Percentiles rank a stretch among this genome's conserved stretches.
Evolutionary conservation across 2,888 invertebrate genomes (phyloP).

Genomic region (Synanthedon formicaeformis): DNA sequence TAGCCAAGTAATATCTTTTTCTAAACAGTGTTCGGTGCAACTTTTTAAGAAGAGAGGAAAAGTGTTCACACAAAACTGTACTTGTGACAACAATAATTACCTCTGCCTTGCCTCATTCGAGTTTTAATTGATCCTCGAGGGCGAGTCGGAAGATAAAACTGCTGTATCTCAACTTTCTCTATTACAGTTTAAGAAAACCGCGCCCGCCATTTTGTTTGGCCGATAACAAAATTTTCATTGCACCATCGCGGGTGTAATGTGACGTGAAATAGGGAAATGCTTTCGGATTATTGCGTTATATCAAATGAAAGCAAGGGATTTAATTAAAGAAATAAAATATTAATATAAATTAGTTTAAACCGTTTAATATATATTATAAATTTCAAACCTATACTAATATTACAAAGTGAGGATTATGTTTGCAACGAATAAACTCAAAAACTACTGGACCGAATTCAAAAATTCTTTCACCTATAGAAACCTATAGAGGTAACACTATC

Average conservation of each 20-base stretch:
- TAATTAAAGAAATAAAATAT: too few relatives aligned
- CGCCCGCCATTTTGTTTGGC: conserved; percentile 42
- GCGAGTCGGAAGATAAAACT: conserved; percentile 62
- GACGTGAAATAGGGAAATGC: conserved; percentile 17
- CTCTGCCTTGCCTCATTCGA: conserved; percentile 44
- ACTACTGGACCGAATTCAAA: too few relatives aligned
- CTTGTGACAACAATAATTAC: conserved; percentile 64
- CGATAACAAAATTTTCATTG: conserved; percentile 60
- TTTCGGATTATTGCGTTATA: conserved; percentile 16
- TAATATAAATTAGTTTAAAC: too few relatives aligned
- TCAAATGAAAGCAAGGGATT: too few relatives aligned
- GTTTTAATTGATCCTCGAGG: conserved; percentile 72
- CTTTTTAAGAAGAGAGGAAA: background rate
- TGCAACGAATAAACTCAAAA: too few relatives aligned
- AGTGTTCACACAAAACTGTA: conserved; percentile 15
- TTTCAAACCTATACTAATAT: too few relatives aligned
- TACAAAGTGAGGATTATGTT: too few relatives aligned
- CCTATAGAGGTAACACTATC: too few relatives aligned
- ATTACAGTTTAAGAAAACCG: conserved; percentile 67
- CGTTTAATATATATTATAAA: too few relatives aligned
- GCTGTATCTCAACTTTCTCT: conserved; percentile 65
- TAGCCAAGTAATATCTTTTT: background rate
- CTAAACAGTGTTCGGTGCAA: background rate
- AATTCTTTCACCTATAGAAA: too few relatives aligned
- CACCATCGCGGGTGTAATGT: conserved; percentile 25